Evolutionary conservation across 2,797 vertebrate species (phyloP), one percentile per base, ranked within the genome.

Genomic region (Hemibagrus guttatus): DNA sequence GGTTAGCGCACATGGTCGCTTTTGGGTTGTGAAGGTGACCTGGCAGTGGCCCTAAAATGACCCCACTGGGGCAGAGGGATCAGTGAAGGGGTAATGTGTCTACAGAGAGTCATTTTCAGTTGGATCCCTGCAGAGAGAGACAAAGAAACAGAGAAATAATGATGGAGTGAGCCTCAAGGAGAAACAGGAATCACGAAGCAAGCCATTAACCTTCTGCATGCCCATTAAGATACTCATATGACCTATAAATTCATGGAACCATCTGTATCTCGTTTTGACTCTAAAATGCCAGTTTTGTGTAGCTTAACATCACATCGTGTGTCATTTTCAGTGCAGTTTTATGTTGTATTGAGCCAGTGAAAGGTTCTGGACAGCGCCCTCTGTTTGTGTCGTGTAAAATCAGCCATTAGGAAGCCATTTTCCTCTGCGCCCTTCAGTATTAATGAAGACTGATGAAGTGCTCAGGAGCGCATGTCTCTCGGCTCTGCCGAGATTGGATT

Each of bases 361-460:
- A 49, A 75, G 56, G 52, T 28, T n/a, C 76, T 46, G 81, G 74
- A 63, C n/a, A 8, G 66, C 31, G 11, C 72, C 75, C 78, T 61
- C n/a, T 52, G 42, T 52, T 49, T 28, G 91, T 92, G 92, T 91
- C 90, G 88, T 85, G 87, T 92, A 90, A 92, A 91, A 93, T 94
- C 92, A 92, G 91, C 93, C 94, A 94, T 94, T 91, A 92, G 84
- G 69, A 87, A 87, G 83, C 54, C 80, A 39, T 72, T 84, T 93
- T 93, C 81, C 69, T 89, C 93, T 92, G 93, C 93, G 91, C 90
- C 93, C 92, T 95, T 94, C 93, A 94, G 92, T 94, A 95, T 95
- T 96, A 96, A 96, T 96, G 95, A 96, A 96, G 95, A 95, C 94
- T 95, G 95, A 96, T 96, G 94, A 96, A 95, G 94, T 95, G 94